Conservation (phyloP, 2,797 vertebrate genomes). For the Catostomus latipinnis region DNA sequence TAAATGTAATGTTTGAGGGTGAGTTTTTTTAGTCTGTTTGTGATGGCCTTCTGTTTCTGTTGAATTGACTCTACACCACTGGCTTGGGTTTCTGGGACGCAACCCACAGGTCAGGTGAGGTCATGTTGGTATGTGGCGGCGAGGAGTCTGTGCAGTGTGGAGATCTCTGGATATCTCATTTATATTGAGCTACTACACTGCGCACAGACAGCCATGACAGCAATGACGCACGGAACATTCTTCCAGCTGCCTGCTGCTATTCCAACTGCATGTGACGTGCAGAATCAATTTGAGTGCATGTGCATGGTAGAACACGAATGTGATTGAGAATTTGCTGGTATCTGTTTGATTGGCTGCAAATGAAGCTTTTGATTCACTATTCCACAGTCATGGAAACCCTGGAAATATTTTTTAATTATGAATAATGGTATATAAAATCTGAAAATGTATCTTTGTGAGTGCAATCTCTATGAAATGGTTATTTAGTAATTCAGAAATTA, state of each 20-base stretch:
- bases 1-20: not conserved
- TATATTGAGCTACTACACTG: conserved; percentile 35
- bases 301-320: conserved; percentile 41
- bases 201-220: conserved; percentile 35
- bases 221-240: conserved; percentile 49
- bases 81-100: conserved; percentile 1
- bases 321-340: conserved; percentile 14
- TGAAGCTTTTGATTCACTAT: not conserved
- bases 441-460: not conserved
- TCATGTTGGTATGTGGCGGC: conserved; percentile 35
- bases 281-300: conserved; percentile 15
- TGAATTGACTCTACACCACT: not conserved
- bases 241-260: conserved; percentile 25
- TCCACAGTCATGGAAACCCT: conserved; percentile 2
- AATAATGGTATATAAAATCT: no score
- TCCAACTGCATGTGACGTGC: conserved; percentile 35
- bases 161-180: conserved; percentile 47
- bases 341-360: conserved; percentile 34
- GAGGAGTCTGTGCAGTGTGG: conserved; percentile 31
- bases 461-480: not conserved
- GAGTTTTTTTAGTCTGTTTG: not conserved
- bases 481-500: not conserved
- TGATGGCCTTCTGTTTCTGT: not conserved
- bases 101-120: conserved; percentile 34
- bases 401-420: not conserved